Conservation (phyloP, 2,888 invertebrate genomes). For the Gnatocerus cornutus region DNA sequence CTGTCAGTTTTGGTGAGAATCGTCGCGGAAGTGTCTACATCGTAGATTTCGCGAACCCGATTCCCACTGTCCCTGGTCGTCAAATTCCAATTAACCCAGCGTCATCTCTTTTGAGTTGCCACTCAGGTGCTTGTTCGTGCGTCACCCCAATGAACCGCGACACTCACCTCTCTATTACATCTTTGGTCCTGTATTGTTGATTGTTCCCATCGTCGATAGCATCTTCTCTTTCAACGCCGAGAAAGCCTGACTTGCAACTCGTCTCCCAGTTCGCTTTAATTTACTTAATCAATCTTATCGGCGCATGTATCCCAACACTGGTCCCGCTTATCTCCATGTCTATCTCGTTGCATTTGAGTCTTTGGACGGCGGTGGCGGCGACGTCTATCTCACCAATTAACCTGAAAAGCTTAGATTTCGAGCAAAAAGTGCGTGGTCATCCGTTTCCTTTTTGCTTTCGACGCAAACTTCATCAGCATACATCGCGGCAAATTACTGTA, state of each 20-base stretch:
- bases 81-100: conserved; percentile 45
- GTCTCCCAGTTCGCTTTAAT: conserved; percentile 59
- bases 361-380: too few relatives aligned
- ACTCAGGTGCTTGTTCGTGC: conserved; percentile 68
- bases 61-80: conserved; percentile 34
- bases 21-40: background rate
- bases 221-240: conserved; percentile 50
- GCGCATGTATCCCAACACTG: conserved; percentile 61
- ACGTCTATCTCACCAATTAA: too few relatives aligned
- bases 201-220: conserved; percentile 62
- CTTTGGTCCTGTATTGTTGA: conserved; percentile 62
- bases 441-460: conserved; percentile 35
- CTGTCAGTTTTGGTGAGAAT: too few relatives aligned
- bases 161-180: conserved; percentile 64
- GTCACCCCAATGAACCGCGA: conserved; percentile 57
- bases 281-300: conserved; percentile 66
- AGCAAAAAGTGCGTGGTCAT: background rate
- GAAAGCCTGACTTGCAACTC: conserved; percentile 49
- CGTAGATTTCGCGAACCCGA: background rate
- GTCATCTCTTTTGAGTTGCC: conserved; percentile 62
- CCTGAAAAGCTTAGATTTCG: too few relatives aligned
- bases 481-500: conserved; percentile 59
- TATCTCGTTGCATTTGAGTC: conserved; percentile 25
- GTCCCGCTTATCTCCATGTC: conserved; percentile 45
- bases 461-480: conserved; percentile 49